Evolutionary conservation across 1,140 invertebrate genomes (phyloP).

Genomic region (Asobara japonica): DNA sequence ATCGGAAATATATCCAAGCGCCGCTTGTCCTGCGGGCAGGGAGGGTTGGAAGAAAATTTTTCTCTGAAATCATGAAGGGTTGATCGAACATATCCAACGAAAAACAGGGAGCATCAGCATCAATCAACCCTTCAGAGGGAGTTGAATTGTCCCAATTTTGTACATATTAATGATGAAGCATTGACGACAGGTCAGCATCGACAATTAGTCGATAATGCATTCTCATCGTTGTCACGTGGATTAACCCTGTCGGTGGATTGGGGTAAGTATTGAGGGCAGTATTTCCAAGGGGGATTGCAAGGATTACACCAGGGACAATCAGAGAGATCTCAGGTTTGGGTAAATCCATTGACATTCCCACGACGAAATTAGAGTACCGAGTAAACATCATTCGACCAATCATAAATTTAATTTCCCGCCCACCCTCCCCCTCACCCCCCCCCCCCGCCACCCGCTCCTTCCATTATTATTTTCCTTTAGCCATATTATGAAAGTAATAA

Average conservation of each 20-base stretch:
- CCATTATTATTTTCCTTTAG: constrained; percentile 1
- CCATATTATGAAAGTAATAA: background rate
- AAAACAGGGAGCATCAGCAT: too few species aligned
- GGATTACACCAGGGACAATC: constrained; percentile 5
- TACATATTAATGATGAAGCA: background rate
- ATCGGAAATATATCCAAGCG: too few species aligned
- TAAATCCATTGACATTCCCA: background rate
- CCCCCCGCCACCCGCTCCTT: too few species aligned
- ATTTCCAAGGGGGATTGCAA: constrained; percentile 17
- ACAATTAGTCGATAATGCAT: constrained; percentile 36
- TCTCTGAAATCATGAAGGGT: too few species aligned
- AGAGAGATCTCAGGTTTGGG: background rate
- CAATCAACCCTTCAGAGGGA: background rate
- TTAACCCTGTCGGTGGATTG: constrained; percentile 24
- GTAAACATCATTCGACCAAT: background rate
- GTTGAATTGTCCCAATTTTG: too few species aligned
- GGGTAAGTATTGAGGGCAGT: constrained; percentile 16
- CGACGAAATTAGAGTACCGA: constrained; percentile 4
- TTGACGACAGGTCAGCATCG: constrained; percentile 24
- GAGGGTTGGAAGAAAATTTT: too few species aligned
- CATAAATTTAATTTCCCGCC: constrained; percentile 3
- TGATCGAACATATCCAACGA: too few species aligned
- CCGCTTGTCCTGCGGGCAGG: too few species aligned
- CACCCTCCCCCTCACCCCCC: too few species aligned
- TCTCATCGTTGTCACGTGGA: constrained; percentile 25